These are phyloP conservation scores for Psettodes erumei DNA, from an alignment of 2,113 vertebrate species.

Conservation along the genomic window DNA sequence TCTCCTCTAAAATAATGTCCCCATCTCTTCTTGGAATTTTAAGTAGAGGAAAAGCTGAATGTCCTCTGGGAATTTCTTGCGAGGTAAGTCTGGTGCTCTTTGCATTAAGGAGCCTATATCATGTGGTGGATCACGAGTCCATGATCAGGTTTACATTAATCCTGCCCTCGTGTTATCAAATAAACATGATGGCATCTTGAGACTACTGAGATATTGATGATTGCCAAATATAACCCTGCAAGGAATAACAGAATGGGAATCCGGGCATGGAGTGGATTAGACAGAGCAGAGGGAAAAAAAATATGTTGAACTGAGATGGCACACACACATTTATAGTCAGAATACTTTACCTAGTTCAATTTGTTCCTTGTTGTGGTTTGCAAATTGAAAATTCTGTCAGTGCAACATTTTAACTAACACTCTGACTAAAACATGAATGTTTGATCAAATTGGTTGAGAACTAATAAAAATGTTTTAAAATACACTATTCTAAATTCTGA, in stretches of 20 bases:
- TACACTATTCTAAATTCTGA: not conserved
- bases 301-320: not conserved
- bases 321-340: not conserved
- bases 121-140: not conserved
- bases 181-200: slow-evolving; percentile 43
- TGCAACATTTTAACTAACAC: too few relatives aligned
- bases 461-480: not conserved
- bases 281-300: not conserved
- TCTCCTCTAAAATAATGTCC: slow-evolving; percentile 7
- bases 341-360: not conserved
- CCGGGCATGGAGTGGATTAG: slow-evolving; percentile 3
- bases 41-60: slow-evolving; percentile 3
- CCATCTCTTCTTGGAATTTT: slow-evolving; percentile 10
- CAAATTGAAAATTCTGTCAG: too few relatives aligned
- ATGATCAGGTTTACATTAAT: slow-evolving; percentile 31
- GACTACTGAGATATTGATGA: slow-evolving; percentile 31
- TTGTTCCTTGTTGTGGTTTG: not conserved
- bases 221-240: not conserved
- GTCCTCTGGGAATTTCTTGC: slow-evolving; percentile 4
- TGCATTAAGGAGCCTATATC: slow-evolving; percentile 5
- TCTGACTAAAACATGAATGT: not conserved
- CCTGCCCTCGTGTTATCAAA: slow-evolving; percentile 24
- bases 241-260: slow-evolving; percentile 8
- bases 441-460: not conserved
- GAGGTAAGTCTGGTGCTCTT: not conserved